These are phyloP conservation scores for Apostichopus parvimensis DNA, from an alignment of 35 echinoderm and acorn worm genomes.

Conservation along the genomic window DNA sequence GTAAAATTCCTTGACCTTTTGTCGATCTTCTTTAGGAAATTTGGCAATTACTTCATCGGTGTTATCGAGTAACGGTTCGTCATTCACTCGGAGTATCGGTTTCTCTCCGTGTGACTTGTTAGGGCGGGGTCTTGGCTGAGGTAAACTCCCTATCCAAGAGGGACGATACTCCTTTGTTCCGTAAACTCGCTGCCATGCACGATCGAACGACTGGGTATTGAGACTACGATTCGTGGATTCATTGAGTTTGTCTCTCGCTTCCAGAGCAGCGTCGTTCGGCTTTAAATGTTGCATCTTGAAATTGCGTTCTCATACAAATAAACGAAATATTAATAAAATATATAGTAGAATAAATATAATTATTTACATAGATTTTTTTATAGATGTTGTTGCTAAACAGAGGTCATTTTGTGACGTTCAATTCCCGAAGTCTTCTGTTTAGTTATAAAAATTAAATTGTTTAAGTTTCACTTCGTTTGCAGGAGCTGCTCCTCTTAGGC, in stretches of 20 bases:
- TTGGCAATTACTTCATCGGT: background rate
- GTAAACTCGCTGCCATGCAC: slow-evolving; percentile 90
- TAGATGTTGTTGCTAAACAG: no score
- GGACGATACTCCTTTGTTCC: slow-evolving; percentile 84
- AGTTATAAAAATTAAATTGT: no score
- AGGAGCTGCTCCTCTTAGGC: no score
- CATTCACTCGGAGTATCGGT: slow-evolving; percentile 8
- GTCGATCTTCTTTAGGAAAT: slow-evolving; percentile 29
- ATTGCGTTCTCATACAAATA: background rate
- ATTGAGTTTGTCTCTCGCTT: slow-evolving; percentile 21
- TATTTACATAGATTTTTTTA: no score
- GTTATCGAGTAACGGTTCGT: background rate
- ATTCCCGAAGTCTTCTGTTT: no score
- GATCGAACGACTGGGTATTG: slow-evolving; percentile 57
- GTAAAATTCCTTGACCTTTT: slow-evolving; percentile 42
- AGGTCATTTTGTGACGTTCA: no score
- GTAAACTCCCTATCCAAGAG: slow-evolving; percentile 81
- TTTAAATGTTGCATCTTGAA: slow-evolving; percentile 15
- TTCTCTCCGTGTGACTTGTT: background rate
- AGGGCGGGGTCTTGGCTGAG: background rate
- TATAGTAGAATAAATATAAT: no score
- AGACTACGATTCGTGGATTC: slow-evolving; percentile 19
- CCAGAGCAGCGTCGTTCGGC: background rate
- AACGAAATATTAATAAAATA: no score
- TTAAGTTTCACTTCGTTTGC: no score